phyloP scores from a whole-genome alignment of 2,113 vertebrate species.

The Bothrops jararaca region DNA sequence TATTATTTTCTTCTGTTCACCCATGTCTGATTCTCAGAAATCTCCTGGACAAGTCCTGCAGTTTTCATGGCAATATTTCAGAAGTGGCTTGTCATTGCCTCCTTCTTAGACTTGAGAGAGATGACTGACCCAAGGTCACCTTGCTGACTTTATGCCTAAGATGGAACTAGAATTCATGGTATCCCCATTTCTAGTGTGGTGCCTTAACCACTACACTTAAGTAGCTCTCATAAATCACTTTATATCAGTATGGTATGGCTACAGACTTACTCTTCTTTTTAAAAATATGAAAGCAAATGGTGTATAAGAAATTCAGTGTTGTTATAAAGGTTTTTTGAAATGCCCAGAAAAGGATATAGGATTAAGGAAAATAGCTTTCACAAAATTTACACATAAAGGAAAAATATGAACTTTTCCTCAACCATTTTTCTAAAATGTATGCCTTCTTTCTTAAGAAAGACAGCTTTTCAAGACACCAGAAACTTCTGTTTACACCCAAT shows the following conservation, averaged over 20 bases:
- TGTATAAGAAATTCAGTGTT: neutral
- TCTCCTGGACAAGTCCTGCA: too few species aligned
- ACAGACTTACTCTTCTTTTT: neutral
- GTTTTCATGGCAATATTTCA: too few species aligned
- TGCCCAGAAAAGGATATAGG: neutral
- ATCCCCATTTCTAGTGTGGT: too few species aligned
- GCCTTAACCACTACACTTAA: too few species aligned
- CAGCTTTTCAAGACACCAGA: slow-evolving; percentile 20
- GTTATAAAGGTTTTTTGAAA: neutral
- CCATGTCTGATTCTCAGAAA: too few species aligned
- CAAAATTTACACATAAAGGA: slow-evolving; percentile 5
- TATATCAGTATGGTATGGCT: neutral
- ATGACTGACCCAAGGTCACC: too few species aligned
- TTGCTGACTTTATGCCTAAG: too few species aligned
- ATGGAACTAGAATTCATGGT: too few species aligned
- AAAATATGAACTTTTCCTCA: neutral
- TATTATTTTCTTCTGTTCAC: too few species aligned
- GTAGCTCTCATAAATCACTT: too few species aligned
- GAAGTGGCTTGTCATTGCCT: too few species aligned
- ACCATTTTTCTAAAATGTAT: neutral
- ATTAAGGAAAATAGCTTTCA: neutral
- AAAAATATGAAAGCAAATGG: neutral
- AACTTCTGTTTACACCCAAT: neutral
- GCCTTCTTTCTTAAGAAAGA: slow-evolving; percentile 39
- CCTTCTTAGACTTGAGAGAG: too few species aligned